phyloP scores from a whole-genome alignment of 2,113 vertebrate genomes.

The Pteruthius melanotis region DNA sequence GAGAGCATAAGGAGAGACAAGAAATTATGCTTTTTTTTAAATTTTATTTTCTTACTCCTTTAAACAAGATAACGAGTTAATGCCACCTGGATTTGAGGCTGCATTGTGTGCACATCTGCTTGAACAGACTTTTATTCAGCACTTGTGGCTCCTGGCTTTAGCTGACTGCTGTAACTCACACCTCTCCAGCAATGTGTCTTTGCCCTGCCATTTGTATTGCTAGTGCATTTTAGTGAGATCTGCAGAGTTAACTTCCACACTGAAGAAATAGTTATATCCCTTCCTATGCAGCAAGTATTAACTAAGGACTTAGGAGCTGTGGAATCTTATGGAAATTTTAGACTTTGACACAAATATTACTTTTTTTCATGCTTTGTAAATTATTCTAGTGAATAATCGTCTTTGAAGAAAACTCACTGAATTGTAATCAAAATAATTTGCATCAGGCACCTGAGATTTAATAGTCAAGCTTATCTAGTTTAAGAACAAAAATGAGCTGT shows the following conservation, averaged over 20 bases:
- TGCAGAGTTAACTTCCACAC: background rate
- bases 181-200: fast-evolving
- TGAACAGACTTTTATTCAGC: background rate
- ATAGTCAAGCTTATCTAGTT: background rate
- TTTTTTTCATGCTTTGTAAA: background rate
- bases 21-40: background rate
- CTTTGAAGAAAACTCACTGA: background rate
- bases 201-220: fast-evolving
- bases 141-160: background rate
- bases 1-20: background rate
- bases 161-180: background rate
- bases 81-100: background rate
- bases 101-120: background rate
- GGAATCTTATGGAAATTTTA: background rate
- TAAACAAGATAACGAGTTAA: background rate
- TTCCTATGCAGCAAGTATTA: background rate
- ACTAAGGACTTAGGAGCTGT: background rate
- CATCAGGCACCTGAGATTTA: conserved; percentile 28
- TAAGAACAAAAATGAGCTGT: conserved; percentile 8
- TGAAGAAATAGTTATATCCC: background rate
- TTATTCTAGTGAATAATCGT: background rate
- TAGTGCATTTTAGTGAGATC: background rate
- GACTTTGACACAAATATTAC: background rate
- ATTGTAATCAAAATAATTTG: conserved; percentile 38
- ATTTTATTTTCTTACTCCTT: background rate